Base-by-base conservation (phyloP, 1,140 invertebrate species). In the Hyphantria cunea region DNA sequence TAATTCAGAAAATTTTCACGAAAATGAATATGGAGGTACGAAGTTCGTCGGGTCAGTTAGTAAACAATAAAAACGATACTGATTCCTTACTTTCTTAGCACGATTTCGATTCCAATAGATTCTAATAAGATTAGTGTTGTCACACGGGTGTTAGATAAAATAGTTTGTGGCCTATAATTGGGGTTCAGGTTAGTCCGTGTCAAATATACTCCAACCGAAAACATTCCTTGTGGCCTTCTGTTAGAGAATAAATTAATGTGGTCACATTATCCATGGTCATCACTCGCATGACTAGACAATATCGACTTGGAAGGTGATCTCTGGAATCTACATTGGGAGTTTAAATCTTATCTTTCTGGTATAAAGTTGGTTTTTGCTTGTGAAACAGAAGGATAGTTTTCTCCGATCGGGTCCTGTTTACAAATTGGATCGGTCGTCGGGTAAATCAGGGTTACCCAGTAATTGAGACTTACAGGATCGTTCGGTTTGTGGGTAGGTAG, bases 141-240 rank as follows among this genome's bases (percentile, higher is more conserved):
- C 87, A 78, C 82, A 89, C 80, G 79, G 81, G 80, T 70, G 83
- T 87, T 81, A 90, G 83, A 90, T 89, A 89, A 88, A 89, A 90
- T 89, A 90, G 86, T 90, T 89, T 89, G 83, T 86, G 86, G 84
- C 65, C 87, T 88, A 89, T 90, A 89, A 90, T 90, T 90, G 87
- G 78, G 80, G 83, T 79, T 74, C 78, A 82, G 74, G 66, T 76
- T 70, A 62, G 53, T 67, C 67, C 72, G 67, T 66, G 47, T 62
- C 41, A 52, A 34, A 6, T 10, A 25, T 50, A 25, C 8, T 10
- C 17, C 33, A 56, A 55, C 25, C 49, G n/a, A 74, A 79, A 81
- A 65, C 47, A 13, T 41, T 70, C 72, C 72, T 42, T 69, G 73
- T 66, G 12, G 34, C 39, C 39, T 42, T 33, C 11, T 17, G 47